Evolutionary conservation across 2,888 invertebrate species (phyloP).

Genomic region (Mesopsocus fuscifrons): DNA sequence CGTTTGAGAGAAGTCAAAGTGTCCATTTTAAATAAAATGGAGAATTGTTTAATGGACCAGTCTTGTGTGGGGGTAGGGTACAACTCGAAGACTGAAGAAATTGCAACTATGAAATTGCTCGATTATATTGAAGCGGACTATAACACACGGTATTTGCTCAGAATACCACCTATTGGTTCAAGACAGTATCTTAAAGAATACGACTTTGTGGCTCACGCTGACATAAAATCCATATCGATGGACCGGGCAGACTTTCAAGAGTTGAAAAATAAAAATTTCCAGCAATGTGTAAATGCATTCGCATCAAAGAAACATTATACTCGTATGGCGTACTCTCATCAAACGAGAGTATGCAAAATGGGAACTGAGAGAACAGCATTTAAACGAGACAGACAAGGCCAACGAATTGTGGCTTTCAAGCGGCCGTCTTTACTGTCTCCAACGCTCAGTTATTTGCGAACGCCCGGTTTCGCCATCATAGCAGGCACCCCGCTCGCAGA

Average conservation of each 20-base stretch:
- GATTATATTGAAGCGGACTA: background rate
- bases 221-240: background rate
- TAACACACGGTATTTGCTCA: background rate
- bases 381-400: background rate
- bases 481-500: background rate
- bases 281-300: background rate
- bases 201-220: background rate
- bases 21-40: background rate
- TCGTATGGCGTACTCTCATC: background rate
- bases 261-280: background rate
- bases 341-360: background rate
- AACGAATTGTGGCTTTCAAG: background rate
- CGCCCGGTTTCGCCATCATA: background rate
- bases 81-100: background rate
- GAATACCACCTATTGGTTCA: background rate
- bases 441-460: background rate
- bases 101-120: background rate
- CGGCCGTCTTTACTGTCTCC: background rate
- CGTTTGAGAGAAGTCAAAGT: background rate
- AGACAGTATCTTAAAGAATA: background rate
- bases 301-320: background rate
- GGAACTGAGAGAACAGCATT: background rate
- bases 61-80: background rate
- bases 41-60: background rate
- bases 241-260: background rate